Conservation (phyloP, 2,888 invertebrate genomes). For the Lordiphosa fenestrarum region DNA sequence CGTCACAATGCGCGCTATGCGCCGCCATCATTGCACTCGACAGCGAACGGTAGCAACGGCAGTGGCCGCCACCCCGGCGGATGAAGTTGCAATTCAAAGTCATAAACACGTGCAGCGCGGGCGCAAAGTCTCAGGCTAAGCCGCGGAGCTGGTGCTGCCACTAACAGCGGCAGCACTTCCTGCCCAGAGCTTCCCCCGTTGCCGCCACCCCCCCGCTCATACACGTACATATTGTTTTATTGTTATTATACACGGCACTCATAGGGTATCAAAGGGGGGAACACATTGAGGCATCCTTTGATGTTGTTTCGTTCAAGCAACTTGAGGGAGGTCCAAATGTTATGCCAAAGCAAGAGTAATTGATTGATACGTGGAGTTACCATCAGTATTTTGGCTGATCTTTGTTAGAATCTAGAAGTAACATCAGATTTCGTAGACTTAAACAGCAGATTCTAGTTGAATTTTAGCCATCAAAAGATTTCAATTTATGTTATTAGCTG, state of each 20-base stretch:
- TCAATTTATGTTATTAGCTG: no score
- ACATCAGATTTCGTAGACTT: no score
- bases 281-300: no score
- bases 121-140: conserved; percentile 74
- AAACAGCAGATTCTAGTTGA: no score
- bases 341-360: no score
- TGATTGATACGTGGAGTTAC: no score
- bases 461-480: no score
- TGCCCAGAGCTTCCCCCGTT: conserved; percentile 38
- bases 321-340: neutral
- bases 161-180: conserved; percentile 55
- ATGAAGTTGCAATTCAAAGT: conserved; percentile 77
- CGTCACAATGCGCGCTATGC: conserved; percentile 73
- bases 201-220: no score
- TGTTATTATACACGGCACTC: conserved; percentile 28
- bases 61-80: conserved; percentile 58
- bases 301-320: no score
- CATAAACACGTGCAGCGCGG: conserved; percentile 78
- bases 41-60: conserved; percentile 49
- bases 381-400: no score
- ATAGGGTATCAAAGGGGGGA: conserved; percentile 26
- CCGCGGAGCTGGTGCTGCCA: conserved; percentile 57
- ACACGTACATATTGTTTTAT: conserved; percentile 30
- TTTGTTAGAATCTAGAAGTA: no score
- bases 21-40: conserved; percentile 74